Evolutionary conservation across 2,888 invertebrate species (phyloP).

Genomic region (Plebejus melissa): DNA sequence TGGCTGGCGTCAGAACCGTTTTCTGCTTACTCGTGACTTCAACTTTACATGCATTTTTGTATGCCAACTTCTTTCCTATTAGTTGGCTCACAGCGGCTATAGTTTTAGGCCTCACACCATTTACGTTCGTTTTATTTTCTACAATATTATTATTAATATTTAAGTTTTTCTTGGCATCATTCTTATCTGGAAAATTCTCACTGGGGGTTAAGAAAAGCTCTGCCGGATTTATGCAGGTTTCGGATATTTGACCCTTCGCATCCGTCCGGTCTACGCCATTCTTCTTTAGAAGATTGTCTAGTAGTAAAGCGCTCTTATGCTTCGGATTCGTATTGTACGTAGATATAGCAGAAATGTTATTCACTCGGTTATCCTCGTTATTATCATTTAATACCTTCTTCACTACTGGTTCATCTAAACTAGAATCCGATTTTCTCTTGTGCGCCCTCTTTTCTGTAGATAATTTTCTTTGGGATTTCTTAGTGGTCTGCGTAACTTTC

Average conservation of each 20-base stretch:
- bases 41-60: conserved; percentile 62
- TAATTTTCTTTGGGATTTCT: conserved; percentile 53
- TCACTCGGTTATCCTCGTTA: conserved; percentile 54
- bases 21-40: conserved; percentile 61
- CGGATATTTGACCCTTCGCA: conserved; percentile 57
- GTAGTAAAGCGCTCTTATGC: conserved; percentile 69
- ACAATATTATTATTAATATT: conserved; percentile 74
- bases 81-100: conserved; percentile 65
- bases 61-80: conserved; percentile 61
- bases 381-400: conserved; percentile 56
- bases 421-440: conserved; percentile 65
- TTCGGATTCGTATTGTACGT: conserved; percentile 56
- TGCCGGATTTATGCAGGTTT: conserved; percentile 65
- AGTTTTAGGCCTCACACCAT: conserved; percentile 59
- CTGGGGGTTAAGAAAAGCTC: conserved; percentile 66
- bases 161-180: conserved; percentile 60
- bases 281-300: conserved; percentile 78
- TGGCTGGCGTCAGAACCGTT: conserved; percentile 67
- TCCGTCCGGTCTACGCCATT: conserved; percentile 77
- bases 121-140: conserved; percentile 53
- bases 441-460: conserved; percentile 61
- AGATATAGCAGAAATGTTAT: conserved; percentile 46
- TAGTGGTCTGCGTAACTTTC: conserved; percentile 48
- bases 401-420: conserved; percentile 45
- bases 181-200: conserved; percentile 57